These are phyloP conservation scores for Lithobates sylvaticus DNA, from an alignment of 2,797 vertebrate species.

Conservation along the genomic window DNA sequence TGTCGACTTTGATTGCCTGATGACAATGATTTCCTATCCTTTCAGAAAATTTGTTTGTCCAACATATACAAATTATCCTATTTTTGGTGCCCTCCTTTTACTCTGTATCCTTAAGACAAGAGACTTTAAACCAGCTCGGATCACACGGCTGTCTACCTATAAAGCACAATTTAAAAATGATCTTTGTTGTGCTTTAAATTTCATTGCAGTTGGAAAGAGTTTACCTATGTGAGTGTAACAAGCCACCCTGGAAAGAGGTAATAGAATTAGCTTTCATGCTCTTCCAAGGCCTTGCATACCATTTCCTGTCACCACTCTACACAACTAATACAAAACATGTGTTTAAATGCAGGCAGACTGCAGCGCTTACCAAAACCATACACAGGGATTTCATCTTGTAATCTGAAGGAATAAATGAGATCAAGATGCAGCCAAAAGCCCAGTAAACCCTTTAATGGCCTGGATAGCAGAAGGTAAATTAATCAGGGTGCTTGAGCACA, in stretches of 20 bases:
- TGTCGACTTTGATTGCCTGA: no score
- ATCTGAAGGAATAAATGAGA: constrained; percentile 73
- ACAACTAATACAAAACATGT: constrained; percentile 86
- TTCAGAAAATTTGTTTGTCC: no score
- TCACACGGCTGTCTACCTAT: no score
- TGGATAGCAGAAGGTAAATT: neutral
- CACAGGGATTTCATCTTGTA: constrained; percentile 76
- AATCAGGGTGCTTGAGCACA: neutral
- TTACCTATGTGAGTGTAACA: constrained; percentile 73
- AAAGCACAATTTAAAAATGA: no score
- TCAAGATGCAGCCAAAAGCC: constrained; percentile 73
- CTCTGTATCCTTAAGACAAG: no score
- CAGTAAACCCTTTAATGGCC: constrained; percentile 62
- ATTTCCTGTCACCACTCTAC: constrained; percentile 84
- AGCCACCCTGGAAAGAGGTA: constrained; percentile 77
- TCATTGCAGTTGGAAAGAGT: constrained; percentile 75
- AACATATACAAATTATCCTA: no score
- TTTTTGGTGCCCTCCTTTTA: no score
- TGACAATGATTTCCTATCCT: no score
- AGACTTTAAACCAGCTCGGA: no score
- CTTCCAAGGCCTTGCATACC: constrained; percentile 80
- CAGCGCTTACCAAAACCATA: constrained; percentile 72
- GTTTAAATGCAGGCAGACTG: constrained; percentile 73
- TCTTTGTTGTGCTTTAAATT: neutral
- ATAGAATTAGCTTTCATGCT: constrained; percentile 83